Base-by-base conservation (phyloP, 2,888 invertebrate genomes). In the Bhutanitis thaidina region DNA sequence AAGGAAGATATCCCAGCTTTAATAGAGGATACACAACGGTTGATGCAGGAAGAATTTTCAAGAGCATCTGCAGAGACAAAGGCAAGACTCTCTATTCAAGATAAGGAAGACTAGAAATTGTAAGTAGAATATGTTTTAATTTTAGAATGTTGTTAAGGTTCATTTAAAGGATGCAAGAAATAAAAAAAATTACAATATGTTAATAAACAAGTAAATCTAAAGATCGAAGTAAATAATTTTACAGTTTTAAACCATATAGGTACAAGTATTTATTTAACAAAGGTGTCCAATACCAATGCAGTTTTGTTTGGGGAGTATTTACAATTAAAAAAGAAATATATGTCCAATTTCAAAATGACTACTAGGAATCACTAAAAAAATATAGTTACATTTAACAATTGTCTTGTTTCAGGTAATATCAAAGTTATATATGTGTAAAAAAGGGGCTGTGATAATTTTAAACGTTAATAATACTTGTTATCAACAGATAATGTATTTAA, bases 31-130 rank as follows among this genome's bases (percentile, higher is more conserved):
- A 90, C 93, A 12, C 92, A 93, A 68, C 79, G 82, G 36, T 72
- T 83, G 15, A 95, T 96, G 94, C 93, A 94, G 58, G 85, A 91
- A 50, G 91, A 91, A 59, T 94, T 84, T 61, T 70, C 80, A 8
- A 69, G 71, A 49, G 69, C 74, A 1, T 81, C 89, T 2, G 71
- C 72, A 1, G 89, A 90, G 65, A 81, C 83, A n/a, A 50, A 74
- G 20, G 61, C 67, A 8, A 40, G 43, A 29, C 37, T 47, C 7
- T 12, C 52, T 32, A 43, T 46, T 16, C 32, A 46, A 29, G 30
- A 37, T 12, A 43, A 46, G 16, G 29, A 51, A 9, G 40, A 57
- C 35, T 47, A 37, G 12, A 12, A 47, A 43, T 38, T 15, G 51
- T 52, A 37, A 52, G 46, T 48, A n/a, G 13, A 16, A 20, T 20